These are phyloP conservation scores for Elephantulus edwardii DNA, from an alignment of 2,113 vertebrate species.

Conservation along the genomic window DNA sequence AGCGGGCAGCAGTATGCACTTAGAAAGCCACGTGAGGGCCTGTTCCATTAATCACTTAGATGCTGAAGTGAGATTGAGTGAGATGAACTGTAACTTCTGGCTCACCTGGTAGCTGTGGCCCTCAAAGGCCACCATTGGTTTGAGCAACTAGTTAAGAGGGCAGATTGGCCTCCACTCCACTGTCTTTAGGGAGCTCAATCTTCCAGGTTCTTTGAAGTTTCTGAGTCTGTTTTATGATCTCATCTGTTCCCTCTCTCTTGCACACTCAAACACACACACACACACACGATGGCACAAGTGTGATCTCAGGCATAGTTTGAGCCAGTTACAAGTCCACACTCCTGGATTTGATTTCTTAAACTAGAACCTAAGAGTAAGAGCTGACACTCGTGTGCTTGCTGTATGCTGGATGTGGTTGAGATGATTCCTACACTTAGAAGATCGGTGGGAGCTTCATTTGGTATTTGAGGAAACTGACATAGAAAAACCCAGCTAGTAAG, in stretches of 20 bases:
- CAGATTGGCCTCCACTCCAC: not conserved
- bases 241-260: not conserved
- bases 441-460: not conserved
- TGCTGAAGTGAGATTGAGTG: not conserved
- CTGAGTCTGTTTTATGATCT: not conserved
- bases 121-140: not conserved
- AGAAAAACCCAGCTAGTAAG: not conserved
- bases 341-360: not conserved
- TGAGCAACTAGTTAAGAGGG: not conserved
- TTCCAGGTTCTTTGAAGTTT: not conserved
- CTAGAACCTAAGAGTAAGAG: not conserved
- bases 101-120: not conserved
- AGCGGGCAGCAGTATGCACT: not conserved
- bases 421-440: not conserved
- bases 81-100: not conserved
- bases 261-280: no score
- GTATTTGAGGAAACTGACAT: not conserved
- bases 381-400: no score
- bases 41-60: not conserved
- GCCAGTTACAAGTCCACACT: not conserved
- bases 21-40: not conserved
- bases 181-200: not conserved
- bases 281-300: not conserved
- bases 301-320: not conserved
- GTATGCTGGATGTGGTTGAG: not conserved